Evolutionary conservation across 2,113 vertebrate genomes (phyloP).

Genomic region (Oreochromis aureus): DNA sequence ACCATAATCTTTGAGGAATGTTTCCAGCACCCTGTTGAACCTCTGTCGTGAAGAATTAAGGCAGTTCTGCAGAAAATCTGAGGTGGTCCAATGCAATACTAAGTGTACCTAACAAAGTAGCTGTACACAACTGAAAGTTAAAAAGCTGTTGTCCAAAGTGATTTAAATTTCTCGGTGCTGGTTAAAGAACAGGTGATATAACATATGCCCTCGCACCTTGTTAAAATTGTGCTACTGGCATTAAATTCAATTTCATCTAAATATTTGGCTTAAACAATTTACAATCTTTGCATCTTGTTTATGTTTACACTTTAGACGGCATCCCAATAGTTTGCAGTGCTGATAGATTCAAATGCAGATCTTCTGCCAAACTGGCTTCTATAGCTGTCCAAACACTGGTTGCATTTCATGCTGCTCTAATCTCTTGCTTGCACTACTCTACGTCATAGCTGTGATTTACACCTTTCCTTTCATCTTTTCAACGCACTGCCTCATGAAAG

Average conservation of each 20-base stretch:
- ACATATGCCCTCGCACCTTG: not conserved
- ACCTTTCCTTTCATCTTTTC: constrained; percentile 24
- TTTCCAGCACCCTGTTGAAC: not conserved
- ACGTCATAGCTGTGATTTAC: not conserved
- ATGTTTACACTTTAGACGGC: not conserved
- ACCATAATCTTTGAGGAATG: not conserved
- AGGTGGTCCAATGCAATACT: too few relatives aligned
- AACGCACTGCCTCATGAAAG: constrained; percentile 25
- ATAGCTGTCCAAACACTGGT: not conserved
- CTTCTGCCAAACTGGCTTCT: not conserved
- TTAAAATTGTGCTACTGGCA: not conserved
- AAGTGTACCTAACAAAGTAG: too few relatives aligned
- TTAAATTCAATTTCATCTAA: not conserved
- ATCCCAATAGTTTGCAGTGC: not conserved
- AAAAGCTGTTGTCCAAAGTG: too few relatives aligned
- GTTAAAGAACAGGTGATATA: not conserved
- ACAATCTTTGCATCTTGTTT: not conserved
- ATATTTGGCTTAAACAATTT: not conserved
- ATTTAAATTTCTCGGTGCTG: not conserved
- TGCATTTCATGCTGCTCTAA: not conserved
- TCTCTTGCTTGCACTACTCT: not conserved
- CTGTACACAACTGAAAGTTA: too few relatives aligned
- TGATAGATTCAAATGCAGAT: not conserved
- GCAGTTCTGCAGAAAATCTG: not conserved
- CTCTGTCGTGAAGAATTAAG: not conserved